Conservation (phyloP, 2,797 vertebrate species). For the Oreochromis grahami region DNA sequence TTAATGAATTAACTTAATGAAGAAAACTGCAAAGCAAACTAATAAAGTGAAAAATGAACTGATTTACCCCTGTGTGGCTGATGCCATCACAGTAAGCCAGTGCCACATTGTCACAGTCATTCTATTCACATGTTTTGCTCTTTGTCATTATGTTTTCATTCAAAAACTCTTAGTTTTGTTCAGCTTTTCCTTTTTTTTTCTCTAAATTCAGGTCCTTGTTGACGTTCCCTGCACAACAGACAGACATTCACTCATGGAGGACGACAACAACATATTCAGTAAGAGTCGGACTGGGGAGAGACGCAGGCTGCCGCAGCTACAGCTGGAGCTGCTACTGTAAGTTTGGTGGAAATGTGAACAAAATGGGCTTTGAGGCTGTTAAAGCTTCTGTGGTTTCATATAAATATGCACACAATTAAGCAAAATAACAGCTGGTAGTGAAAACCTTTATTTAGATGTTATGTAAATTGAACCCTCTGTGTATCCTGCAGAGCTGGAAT, state of each 20-base stretch:
- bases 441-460: neutral
- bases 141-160: neutral
- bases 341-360: conserved; percentile 36
- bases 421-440: neutral
- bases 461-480: neutral
- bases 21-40: no score
- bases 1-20: no score
- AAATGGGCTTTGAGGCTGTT: neutral
- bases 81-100: conserved; percentile 79
- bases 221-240: conserved; percentile 95
- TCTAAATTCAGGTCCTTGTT: conserved; percentile 84
- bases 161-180: neutral
- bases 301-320: conserved; percentile 85
- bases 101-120: neutral
- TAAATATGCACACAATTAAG: neutral
- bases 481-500: conserved; percentile 80
- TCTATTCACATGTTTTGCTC: neutral
- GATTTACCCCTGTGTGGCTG: no score
- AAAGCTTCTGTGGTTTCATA: neutral
- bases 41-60: no score
- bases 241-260: conserved; percentile 79
- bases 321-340: conserved; percentile 89
- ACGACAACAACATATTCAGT: conserved; percentile 92
- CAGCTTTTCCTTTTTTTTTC: accelerated
- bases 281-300: conserved; percentile 83